A percentile compares a stretch with the other conserved stretches of the same genome.
Conservation (phyloP, 2,888 invertebrate species). For the Agrochola lota region DNA sequence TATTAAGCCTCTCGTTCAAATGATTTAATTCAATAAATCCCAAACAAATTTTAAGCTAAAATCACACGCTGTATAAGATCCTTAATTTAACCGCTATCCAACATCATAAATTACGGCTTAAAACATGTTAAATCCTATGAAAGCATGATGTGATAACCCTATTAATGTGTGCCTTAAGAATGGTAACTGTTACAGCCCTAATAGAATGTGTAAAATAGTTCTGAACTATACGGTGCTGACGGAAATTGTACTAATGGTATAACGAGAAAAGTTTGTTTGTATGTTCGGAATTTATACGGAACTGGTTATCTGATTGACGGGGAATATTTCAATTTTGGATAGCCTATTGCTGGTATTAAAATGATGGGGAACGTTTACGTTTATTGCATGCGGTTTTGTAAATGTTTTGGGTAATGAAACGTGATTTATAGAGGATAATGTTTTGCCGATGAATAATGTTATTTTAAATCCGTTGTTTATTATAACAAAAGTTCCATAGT, state of each 20-base stretch:
- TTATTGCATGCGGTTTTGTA: background rate
- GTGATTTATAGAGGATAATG: background rate
- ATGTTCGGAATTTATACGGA: constrained; percentile 32
- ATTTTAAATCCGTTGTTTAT: background rate
- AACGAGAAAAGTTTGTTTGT: constrained; percentile 55
- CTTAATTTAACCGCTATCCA: constrained; percentile 21
- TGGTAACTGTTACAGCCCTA: constrained; percentile 39
- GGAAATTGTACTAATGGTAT: constrained; percentile 52
- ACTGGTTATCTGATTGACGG: constrained; percentile 50
- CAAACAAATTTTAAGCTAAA: constrained; percentile 4
- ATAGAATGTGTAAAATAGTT: constrained; percentile 51
- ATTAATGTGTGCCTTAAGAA: constrained; percentile 43
- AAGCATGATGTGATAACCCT: constrained; percentile 27
- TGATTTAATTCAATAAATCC: constrained; percentile 4
- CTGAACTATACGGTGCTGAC: constrained; percentile 31
- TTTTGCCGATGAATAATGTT: background rate
- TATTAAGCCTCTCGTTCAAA: background rate
- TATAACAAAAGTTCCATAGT: background rate
- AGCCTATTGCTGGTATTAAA: constrained; percentile 3
- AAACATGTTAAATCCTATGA: constrained; percentile 37
- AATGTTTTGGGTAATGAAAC: background rate
- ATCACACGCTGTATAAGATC: background rate
- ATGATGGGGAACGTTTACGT: constrained; percentile 10
- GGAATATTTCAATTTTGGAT: constrained; percentile 44
- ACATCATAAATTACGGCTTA: constrained; percentile 33